Evolutionary conservation across 23 tunicate species (phyloP).

Genomic region (Diplosoma virens): DNA sequence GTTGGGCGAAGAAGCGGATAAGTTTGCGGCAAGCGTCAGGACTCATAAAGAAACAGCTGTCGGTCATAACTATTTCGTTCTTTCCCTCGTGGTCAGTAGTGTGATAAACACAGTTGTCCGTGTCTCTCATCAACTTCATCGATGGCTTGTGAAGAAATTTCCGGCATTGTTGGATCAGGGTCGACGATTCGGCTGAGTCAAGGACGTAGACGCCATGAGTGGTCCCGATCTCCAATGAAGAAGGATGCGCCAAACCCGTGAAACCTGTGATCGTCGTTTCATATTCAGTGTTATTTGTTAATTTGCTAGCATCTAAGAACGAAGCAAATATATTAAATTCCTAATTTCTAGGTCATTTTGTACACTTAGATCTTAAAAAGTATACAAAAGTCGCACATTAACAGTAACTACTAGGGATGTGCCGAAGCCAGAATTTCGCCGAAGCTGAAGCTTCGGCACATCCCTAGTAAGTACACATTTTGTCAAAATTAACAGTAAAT

Average conservation of each 20-base stretch:
- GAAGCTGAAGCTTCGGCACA: too few species aligned
- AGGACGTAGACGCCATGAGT: conserved; percentile 87
- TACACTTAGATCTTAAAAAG: too few species aligned
- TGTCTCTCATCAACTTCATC: conserved; percentile 37
- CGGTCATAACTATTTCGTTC: conserved; percentile 59
- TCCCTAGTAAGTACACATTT: too few species aligned
- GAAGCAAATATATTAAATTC: too few species aligned
- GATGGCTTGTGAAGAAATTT: conserved; percentile 86
- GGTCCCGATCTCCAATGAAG: conserved; percentile 51
- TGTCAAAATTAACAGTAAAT: too few species aligned
- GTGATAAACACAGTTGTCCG: conserved; percentile 35
- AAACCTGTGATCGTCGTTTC: conserved; percentile 58
- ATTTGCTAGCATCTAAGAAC: too few species aligned
- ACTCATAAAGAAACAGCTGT: conserved; percentile 77
- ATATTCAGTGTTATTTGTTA: too few species aligned
- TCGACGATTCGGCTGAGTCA: neutral
- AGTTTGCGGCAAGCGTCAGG: conserved; percentile 41
- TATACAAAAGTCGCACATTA: too few species aligned
- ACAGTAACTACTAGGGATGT: too few species aligned
- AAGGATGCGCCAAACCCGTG: conserved; percentile 77
- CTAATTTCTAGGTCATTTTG: too few species aligned
- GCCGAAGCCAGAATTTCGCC: too few species aligned
- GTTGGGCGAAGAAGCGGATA: conserved; percentile 33
- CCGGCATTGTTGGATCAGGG: conserved; percentile 31
- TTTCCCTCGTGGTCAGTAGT: neutral